Conservation (phyloP, 1,140 invertebrate genomes). For the Zaprionus camerounensis region DNA sequence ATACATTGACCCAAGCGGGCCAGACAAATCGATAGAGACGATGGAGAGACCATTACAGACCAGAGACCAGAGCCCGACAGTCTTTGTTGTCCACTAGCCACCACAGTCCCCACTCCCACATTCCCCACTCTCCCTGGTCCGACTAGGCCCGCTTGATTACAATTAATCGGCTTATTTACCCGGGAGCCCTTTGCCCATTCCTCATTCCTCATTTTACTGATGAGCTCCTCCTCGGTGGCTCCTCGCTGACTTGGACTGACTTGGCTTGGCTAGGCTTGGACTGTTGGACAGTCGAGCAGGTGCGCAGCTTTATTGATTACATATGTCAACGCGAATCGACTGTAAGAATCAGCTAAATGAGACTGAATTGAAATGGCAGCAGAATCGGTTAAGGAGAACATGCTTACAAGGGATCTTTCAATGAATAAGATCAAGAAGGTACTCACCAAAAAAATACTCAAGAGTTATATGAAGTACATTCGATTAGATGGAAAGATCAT, state of each 20-base stretch:
- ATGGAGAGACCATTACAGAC: conserved; percentile 20
- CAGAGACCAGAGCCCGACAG: not conserved
- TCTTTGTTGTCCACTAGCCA: not conserved
- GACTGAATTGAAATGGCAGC: not conserved
- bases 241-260: not conserved
- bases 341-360: conserved; percentile 26
- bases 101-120: not conserved
- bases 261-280: too few relatives aligned
- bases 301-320: conserved; percentile 70
- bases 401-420: not conserved
- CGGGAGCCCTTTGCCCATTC: conserved; percentile 46
- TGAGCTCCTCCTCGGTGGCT: conserved; percentile 29
- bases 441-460: not conserved
- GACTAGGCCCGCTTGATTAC: conserved; percentile 71
- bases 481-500: too few relatives aligned
- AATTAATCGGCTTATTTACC: conserved; percentile 81
- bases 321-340: conserved; percentile 61
- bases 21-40: conserved; percentile 73
- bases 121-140: conserved; percentile 15
- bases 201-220: conserved; percentile 22
- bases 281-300: conserved; percentile 20
- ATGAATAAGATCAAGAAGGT: not conserved
- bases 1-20: conserved; percentile 63
- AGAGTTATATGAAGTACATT: too few relatives aligned
- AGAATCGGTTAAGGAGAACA: too few relatives aligned